Evolutionary conservation across 2,888 invertebrate species (phyloP).

Genomic region (Hedychridium roseum): DNA sequence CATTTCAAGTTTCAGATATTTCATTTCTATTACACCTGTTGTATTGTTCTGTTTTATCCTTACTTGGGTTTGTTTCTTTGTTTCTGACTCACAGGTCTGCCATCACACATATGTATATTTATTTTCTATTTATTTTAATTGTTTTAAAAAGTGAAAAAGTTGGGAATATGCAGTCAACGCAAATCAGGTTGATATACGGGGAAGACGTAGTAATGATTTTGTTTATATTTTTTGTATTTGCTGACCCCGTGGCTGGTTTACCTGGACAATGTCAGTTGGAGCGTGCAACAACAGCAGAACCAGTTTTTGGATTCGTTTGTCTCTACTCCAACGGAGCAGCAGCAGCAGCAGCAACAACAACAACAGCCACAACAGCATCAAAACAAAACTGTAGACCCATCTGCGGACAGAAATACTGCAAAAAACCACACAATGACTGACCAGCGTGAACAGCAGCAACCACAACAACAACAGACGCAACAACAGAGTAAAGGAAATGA

Average conservation of each 20-base stretch:
- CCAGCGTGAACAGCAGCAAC: slow-evolving; percentile 51
- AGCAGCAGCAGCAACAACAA: slow-evolving; percentile 23
- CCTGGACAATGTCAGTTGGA: slow-evolving; percentile 58
- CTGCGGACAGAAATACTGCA: slow-evolving; percentile 31
- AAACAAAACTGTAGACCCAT: slow-evolving; percentile 23
- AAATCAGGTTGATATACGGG: slow-evolving; percentile 41
- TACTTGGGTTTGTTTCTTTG: slow-evolving; percentile 61
- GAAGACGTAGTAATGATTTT: slow-evolving; percentile 61
- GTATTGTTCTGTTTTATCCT: slow-evolving; percentile 46
- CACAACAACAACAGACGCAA: slow-evolving; percentile 34
- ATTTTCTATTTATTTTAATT: slow-evolving; percentile 61
- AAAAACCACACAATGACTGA: slow-evolving; percentile 56
- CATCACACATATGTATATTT: slow-evolving; percentile 58
- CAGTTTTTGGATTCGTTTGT: slow-evolving; percentile 19
- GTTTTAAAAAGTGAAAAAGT: slow-evolving; percentile 41
- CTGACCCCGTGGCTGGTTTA: slow-evolving; percentile 57
- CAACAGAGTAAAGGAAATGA: slow-evolving; percentile 42
- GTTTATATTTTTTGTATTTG: slow-evolving; percentile 65
- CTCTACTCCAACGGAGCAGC: too few species aligned
- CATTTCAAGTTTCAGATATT: slow-evolving; percentile 14
- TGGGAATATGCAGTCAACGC: slow-evolving; percentile 38
- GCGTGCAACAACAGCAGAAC: slow-evolving; percentile 46
- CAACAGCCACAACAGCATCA: slow-evolving; percentile 26
- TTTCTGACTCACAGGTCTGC: slow-evolving; percentile 62
- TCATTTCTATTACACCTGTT: slow-evolving; percentile 19